Evolutionary conservation across 2,797 vertebrate genomes (phyloP).

Genomic region (Artibeus jamaicensis): DNA sequence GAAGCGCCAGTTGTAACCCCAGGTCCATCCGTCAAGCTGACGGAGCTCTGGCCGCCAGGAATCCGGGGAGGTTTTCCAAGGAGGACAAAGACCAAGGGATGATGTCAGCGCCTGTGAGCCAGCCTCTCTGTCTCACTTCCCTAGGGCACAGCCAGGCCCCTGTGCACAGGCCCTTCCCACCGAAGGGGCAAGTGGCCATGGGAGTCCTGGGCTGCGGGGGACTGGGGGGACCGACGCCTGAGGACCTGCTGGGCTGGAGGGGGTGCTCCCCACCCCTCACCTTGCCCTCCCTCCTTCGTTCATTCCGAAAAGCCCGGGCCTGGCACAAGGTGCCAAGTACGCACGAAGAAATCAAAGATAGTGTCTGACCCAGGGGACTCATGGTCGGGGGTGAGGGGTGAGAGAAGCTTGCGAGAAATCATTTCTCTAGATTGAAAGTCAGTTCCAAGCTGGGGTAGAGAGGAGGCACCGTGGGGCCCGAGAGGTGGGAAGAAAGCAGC

Average conservation of each 20-base stretch:
- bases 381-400: fast-evolving
- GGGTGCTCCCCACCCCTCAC: fast-evolving
- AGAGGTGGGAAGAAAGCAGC: not conserved
- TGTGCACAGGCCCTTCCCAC: fast-evolving
- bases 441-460: not conserved
- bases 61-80: not conserved
- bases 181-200: not conserved
- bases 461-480: fast-evolving
- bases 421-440: not conserved
- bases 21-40: constrained; percentile 28
- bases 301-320: not conserved
- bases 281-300: not conserved
- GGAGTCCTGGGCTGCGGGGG: no score
- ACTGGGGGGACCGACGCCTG: fast-evolving
- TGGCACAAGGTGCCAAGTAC: fast-evolving
- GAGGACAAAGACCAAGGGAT: constrained; percentile 46
- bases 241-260: not conserved
- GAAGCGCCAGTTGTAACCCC: not conserved
- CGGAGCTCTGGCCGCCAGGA: not conserved
- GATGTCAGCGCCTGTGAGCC: not conserved
- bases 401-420: not conserved
- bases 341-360: not conserved
- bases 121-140: not conserved
- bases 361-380: not conserved
- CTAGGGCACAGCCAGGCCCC: not conserved